Percentiles rank a stretch among this genome's conserved stretches.
Evolutionary conservation across 2,113 vertebrate species (phyloP).

Genomic region (Crotalus tigris): DNA sequence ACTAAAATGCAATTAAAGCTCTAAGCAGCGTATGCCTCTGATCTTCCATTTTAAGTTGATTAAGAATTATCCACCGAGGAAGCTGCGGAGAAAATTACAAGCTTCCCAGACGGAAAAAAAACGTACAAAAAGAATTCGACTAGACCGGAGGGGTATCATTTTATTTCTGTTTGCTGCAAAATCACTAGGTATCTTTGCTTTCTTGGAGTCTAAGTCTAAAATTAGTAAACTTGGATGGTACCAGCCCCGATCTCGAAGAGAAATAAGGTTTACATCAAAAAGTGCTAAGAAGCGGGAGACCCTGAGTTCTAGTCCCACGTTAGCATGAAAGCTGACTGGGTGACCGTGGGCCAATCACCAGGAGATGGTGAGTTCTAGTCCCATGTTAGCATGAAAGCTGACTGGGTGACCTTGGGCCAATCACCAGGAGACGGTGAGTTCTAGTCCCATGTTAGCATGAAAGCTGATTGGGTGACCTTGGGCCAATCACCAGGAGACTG

Average conservation of each 20-base stretch:
- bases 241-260: too few relatives aligned
- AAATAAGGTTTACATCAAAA: background rate
- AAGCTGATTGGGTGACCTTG: too few relatives aligned
- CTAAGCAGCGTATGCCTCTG: background rate
- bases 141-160: constrained; percentile 34
- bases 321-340: too few relatives aligned
- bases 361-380: too few relatives aligned
- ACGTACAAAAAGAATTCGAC: background rate
- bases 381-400: too few relatives aligned
- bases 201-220: constrained; percentile 48
- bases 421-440: too few relatives aligned
- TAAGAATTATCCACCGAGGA: constrained; percentile 50
- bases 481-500: too few relatives aligned
- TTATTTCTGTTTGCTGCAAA: constrained; percentile 53
- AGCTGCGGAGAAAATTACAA: constrained; percentile 46
- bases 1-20: constrained; percentile 15
- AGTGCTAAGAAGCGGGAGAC: too few relatives aligned
- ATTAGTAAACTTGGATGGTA: constrained; percentile 45
- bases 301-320: too few relatives aligned
- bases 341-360: too few relatives aligned
- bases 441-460: too few relatives aligned
- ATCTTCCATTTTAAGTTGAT: constrained; percentile 33
- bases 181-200: constrained; percentile 47
- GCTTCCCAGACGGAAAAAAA: constrained; percentile 28
- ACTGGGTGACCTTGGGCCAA: too few relatives aligned